A percentile compares a stretch with the other conserved stretches of the same genome.
These are phyloP conservation scores for Thymelicus sylvestris DNA, from an alignment of 2,888 invertebrate species.

Conservation along the genomic window DNA sequence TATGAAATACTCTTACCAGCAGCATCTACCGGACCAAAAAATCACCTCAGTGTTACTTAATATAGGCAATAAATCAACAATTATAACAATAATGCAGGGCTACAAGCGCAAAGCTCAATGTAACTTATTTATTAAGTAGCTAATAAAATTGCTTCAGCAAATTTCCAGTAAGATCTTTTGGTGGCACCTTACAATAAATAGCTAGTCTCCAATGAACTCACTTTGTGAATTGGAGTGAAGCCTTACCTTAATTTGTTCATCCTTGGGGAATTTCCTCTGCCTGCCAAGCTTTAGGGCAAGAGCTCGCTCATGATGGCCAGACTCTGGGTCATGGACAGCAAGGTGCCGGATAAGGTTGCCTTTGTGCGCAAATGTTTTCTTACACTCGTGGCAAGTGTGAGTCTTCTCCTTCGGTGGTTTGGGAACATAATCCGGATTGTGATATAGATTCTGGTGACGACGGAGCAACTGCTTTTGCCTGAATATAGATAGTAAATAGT, in stretches of 20 bases:
- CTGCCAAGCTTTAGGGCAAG: conserved; percentile 91
- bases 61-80: no score
- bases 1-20: no score
- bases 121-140: no score
- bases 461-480: conserved; percentile 96
- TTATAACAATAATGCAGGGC: no score
- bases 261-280: conserved; percentile 89
- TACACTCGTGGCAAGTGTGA: conserved; percentile 93
- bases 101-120: no score
- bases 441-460: conserved; percentile 96
- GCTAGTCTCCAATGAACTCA: not conserved
- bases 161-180: no score
- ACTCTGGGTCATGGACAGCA: conserved; percentile 95
- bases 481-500: conserved; percentile 33
- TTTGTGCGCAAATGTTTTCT: conserved; percentile 91
- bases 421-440: conserved; percentile 95
- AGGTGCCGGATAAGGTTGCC: conserved; percentile 97
- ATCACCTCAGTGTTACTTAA: no score
- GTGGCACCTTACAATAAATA: no score
- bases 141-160: no score
- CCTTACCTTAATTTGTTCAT: conserved; percentile 70
- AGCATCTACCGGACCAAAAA: no score
- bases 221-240: not conserved
- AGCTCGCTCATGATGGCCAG: conserved; percentile 89
- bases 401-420: conserved; percentile 95